Evolutionary conservation across 2,888 invertebrate species (phyloP), one percentile per base, ranked within the genome.

Genomic region (Cheilosia grossa): DNA sequence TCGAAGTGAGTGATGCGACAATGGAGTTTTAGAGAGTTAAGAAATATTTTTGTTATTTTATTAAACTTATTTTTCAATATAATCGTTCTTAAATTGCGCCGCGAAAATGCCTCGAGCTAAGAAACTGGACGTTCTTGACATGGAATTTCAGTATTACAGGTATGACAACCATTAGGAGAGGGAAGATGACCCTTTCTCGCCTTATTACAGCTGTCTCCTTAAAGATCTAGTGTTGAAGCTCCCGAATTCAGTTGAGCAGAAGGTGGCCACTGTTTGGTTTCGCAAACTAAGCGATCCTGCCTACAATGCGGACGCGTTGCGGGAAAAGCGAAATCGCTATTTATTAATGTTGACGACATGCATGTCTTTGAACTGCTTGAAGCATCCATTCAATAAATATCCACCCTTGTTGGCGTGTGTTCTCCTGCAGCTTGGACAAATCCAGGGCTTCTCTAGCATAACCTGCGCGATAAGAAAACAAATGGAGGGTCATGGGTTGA

Each of bases 1-100:
- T 89, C 53, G 88, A 88, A 80, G 73, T 87, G n/a, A 89, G 89
- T 86, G 89, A 89, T 85, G 80, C 82, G 30, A 89, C 88, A 80
- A 88, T 92, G 88, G 91, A 91, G 27, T 92, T 91, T 87, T 91
- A 88, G 70, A 56, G n/a, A 37, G 15, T 61, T 67, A 30, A 64
- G 9, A 63, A 49, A 47, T 30, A 19, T 40, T 40, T 13, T 70
- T 59, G 24, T 59, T 69, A 49, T 58, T 17, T 47, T 42, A 73
- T 77, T 86, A 17, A 70, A 74, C 5, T 40, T 66, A 47, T n/a
- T 54, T 64, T 59, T 44, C 61, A 42, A 37, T 24, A 24, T 42
- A 37, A 24, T 9, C 30, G 0, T 7, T 64, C 47, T 51, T 73
- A 49, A 64, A 44, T 61, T 40, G 67, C 79, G 49, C 10, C 49